Conservation (phyloP, 92 coral and sea anemone species). For the Zoanthus gigantus region DNA sequence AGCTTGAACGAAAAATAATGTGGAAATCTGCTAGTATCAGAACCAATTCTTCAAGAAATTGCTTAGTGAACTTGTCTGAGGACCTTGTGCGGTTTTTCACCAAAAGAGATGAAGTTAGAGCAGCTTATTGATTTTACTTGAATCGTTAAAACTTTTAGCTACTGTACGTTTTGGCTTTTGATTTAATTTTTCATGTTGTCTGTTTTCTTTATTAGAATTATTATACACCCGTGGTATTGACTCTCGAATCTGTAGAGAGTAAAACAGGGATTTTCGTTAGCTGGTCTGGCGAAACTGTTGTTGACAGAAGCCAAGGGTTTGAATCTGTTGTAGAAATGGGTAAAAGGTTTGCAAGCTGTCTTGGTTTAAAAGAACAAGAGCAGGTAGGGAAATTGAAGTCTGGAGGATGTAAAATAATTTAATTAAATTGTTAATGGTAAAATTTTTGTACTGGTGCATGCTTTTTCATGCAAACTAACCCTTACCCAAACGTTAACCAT, state of each 20-base stretch:
- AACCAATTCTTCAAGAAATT: slow-evolving; percentile 54
- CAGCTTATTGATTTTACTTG: neutral
- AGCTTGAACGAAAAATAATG: slow-evolving; percentile 32
- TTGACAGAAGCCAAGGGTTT: slow-evolving; percentile 50
- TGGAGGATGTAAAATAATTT: neutral
- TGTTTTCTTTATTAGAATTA: slow-evolving; percentile 8
- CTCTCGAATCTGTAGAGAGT: slow-evolving; percentile 60
- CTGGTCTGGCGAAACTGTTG: slow-evolving; percentile 83
- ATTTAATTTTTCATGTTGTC: neutral
- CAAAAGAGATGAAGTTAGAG: slow-evolving; percentile 26
- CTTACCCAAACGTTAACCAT: too few relatives aligned
- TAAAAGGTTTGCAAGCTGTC: slow-evolving; percentile 82
- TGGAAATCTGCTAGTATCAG: slow-evolving; percentile 60
- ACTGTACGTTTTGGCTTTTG: neutral
- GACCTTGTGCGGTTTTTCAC: slow-evolving; percentile 58
- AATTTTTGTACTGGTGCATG: too few relatives aligned
- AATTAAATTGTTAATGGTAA: too few relatives aligned
- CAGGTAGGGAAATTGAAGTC: slow-evolving; percentile 60
- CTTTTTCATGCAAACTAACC: too few relatives aligned
- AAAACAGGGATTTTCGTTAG: slow-evolving; percentile 65
- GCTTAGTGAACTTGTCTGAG: slow-evolving; percentile 65
- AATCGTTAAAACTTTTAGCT: neutral
- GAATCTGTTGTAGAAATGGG: slow-evolving; percentile 77
- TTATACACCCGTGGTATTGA: slow-evolving; percentile 39
- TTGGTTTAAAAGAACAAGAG: slow-evolving; percentile 77